Conservation (phyloP, 2,888 invertebrate genomes). For the Amblyjoppa proteus region DNA sequence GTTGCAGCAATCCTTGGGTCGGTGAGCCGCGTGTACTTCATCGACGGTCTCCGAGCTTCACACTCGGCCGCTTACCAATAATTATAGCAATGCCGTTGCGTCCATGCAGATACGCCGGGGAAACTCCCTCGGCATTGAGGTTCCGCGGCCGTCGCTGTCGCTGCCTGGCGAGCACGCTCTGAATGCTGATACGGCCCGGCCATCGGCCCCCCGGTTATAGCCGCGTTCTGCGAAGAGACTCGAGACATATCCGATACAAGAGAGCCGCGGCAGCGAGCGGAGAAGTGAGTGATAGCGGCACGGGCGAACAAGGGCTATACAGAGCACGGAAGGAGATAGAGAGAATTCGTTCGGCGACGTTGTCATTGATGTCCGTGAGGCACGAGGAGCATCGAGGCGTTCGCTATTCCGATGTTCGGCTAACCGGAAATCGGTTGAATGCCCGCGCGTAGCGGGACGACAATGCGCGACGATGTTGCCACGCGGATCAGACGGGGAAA, state of each 20-base stretch:
- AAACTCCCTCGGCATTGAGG: conserved; percentile 58
- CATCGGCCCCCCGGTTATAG: conserved; percentile 14
- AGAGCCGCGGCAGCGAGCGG: conserved; percentile 17
- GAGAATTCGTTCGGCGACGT: conserved; percentile 32
- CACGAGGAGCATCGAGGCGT: background rate
- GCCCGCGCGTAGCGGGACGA: conserved; percentile 35
- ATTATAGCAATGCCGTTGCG: conserved; percentile 68
- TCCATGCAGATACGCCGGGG: conserved; percentile 67
- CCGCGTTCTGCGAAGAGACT: conserved; percentile 42
- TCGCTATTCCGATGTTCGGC: conserved; percentile 46
- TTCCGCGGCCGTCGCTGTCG: conserved; percentile 2
- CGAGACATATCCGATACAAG: conserved; percentile 62
- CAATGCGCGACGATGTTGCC: conserved; percentile 68
- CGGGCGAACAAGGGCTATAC: conserved; percentile 27
- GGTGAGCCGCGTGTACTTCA: conserved; percentile 54
- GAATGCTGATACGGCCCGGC: conserved; percentile 57
- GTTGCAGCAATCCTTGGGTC: conserved; percentile 42
- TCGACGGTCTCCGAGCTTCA: conserved; percentile 59
- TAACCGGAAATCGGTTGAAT: conserved; percentile 48
- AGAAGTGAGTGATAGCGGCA: conserved; percentile 36
- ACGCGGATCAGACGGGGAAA: conserved; percentile 74
- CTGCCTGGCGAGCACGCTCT: conserved; percentile 30
- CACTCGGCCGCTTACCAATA: conserved; percentile 70
- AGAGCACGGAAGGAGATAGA: conserved; percentile 21
- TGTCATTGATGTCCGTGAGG: conserved; percentile 18